phyloP scores from a whole-genome alignment of 2,797 vertebrate genomes.

The Phyllotis vaccarum region DNA sequence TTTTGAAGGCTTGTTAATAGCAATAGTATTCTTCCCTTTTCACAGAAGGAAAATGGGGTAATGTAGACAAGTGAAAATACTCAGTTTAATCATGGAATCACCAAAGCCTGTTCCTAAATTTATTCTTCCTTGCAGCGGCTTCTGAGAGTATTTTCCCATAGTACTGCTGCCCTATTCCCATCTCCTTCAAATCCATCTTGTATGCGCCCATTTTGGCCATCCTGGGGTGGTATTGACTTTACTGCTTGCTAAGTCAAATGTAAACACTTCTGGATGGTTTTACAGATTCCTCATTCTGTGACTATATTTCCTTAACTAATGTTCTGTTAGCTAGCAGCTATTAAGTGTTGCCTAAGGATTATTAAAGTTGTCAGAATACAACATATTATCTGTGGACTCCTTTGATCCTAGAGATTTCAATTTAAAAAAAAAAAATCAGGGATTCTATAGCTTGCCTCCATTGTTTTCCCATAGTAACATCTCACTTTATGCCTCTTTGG shows the following conservation, averaged over 20 bases:
- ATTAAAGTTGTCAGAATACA: background rate
- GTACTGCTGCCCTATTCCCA: background rate
- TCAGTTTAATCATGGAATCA: background rate
- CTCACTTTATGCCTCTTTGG: background rate
- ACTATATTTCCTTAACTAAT: background rate
- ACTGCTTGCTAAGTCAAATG: conserved; percentile 51
- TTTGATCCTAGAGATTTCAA: background rate
- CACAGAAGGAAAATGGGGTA: background rate
- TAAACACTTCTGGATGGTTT: conserved; percentile 1
- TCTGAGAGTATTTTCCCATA: conserved; percentile 22
- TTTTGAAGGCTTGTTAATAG: conserved; percentile 11
- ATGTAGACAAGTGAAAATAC: background rate
- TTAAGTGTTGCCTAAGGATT: background rate
- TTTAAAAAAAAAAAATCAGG: too few relatives aligned
- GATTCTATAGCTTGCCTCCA: background rate
- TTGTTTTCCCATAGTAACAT: background rate
- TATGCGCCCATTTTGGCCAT: conserved; percentile 10
- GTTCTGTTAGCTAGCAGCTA: conserved; percentile 9
- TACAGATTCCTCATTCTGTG: background rate
- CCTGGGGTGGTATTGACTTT: background rate
- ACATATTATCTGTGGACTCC: background rate
- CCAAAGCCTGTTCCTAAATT: conserved; percentile 1
- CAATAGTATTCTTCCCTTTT: background rate
- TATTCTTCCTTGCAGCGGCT: background rate
- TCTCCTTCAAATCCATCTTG: background rate